Percentiles rank a stretch among this genome's conserved stretches.
These are phyloP conservation scores for Macrosoma leucophasiata DNA, from an alignment of 2,888 invertebrate genomes.

Conservation along the genomic window DNA sequence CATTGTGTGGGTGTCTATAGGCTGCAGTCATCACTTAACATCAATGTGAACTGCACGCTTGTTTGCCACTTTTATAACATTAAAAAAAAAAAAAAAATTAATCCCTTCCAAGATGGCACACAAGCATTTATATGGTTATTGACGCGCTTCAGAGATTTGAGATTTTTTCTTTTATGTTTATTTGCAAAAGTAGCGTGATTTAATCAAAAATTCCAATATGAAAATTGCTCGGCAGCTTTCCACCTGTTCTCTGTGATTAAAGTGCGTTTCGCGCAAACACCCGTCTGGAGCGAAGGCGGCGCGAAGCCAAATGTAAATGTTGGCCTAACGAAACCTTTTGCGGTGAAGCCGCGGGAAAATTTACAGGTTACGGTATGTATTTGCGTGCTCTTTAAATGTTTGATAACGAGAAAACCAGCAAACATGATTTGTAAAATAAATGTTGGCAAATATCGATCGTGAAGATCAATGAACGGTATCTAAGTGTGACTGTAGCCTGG, in stretches of 20 bases:
- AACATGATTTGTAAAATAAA: conserved; percentile 22
- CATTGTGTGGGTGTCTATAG: too few species aligned
- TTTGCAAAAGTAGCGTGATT: conserved; percentile 41
- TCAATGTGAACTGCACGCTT: too few species aligned
- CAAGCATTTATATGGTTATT: too few species aligned
- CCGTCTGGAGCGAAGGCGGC: conserved; percentile 36
- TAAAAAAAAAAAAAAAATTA: too few species aligned
- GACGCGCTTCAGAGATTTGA: too few species aligned
- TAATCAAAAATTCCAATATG: conserved; percentile 65
- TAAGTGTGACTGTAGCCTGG: too few species aligned
- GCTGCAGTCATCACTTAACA: too few species aligned
- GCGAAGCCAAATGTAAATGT: conserved; percentile 61
- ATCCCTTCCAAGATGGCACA: too few species aligned
- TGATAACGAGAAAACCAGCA: too few species aligned
- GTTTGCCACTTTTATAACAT: too few species aligned
- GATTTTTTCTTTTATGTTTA: conserved; percentile 35
- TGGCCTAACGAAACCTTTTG: conserved; percentile 54
- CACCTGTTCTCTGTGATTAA: conserved; percentile 68
- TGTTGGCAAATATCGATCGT: not conserved
- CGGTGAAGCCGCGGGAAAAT: conserved; percentile 52
- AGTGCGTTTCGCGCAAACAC: conserved; percentile 57
- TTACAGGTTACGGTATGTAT: conserved; percentile 41
- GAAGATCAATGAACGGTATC: conserved; percentile 8
- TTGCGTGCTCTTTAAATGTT: conserved; percentile 40
- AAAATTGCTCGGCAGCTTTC: conserved; percentile 53